Percentiles rank a stretch among this genome's conserved stretches.
These are phyloP conservation scores for Lepeophtheirus nordmannii DNA, from an alignment of 2,888 invertebrate species.

Conservation along the genomic window DNA sequence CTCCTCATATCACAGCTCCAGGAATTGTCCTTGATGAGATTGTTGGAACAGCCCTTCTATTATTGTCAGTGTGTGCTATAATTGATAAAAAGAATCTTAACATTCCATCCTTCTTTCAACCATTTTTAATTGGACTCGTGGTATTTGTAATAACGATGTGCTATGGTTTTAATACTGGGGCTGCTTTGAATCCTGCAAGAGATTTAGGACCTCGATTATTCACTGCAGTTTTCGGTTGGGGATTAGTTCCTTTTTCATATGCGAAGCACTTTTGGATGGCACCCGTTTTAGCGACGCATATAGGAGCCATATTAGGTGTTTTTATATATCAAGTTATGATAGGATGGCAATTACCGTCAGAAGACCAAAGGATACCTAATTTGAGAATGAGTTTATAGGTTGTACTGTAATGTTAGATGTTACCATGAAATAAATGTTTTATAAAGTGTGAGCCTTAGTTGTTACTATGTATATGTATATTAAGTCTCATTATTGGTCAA, in stretches of 20 bases:
- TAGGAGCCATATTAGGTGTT: constrained; percentile 40
- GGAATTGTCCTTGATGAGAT: constrained; percentile 32
- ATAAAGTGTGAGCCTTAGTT: no score
- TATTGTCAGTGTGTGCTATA: constrained; percentile 37
- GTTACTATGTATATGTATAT: no score
- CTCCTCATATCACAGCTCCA: background rate
- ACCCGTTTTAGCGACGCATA: constrained; percentile 39
- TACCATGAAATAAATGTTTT: no score
- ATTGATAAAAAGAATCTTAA: constrained; percentile 37
- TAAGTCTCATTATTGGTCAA: no score
- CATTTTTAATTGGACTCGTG: constrained; percentile 35
- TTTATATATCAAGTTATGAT: background rate
- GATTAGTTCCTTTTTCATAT: constrained; percentile 2
- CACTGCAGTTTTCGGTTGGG: constrained; percentile 30
- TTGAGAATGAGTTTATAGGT: no score
- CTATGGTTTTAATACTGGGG: constrained; percentile 42
- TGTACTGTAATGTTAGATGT: no score
- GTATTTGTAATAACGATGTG: constrained; percentile 38
- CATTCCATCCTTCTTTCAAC: constrained; percentile 34
- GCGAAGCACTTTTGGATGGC: constrained; percentile 38
- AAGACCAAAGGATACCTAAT: no score
- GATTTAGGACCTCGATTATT: constrained; percentile 41
- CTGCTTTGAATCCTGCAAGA: constrained; percentile 44
- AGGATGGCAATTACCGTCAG: no score
- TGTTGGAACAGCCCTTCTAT: constrained; percentile 36